These are phyloP conservation scores for Ephydatia muelleri DNA, from an alignment of 37 sponge, comb jelly and placozoan genomes.

Conservation along the genomic window DNA sequence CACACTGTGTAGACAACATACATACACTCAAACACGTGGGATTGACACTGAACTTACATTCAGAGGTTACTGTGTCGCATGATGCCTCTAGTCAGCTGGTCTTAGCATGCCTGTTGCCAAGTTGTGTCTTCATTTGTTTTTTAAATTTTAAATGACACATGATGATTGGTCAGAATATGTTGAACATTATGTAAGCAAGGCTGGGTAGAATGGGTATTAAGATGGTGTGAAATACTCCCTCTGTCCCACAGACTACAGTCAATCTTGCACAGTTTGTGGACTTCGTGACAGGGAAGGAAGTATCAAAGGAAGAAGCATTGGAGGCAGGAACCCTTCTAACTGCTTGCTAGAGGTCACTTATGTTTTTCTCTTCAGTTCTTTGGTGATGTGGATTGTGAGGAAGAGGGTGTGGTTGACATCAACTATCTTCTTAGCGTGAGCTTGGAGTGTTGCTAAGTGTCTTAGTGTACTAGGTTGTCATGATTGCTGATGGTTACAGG, in stretches of 20 bases:
- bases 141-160: too few species aligned
- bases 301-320: slow-evolving; percentile 52
- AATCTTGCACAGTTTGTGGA: slow-evolving; percentile 53
- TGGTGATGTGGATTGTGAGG: slow-evolving; percentile 46
- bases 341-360: not conserved
- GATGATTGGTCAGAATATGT: too few species aligned
- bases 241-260: slow-evolving; percentile 26
- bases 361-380: slow-evolving; percentile 27
- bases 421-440: slow-evolving; percentile 46
- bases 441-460: not conserved
- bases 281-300: slow-evolving; percentile 41
- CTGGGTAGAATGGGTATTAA: not conserved
- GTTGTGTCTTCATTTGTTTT: too few species aligned
- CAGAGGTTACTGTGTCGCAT: too few species aligned
- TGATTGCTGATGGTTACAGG: slow-evolving; percentile 14
- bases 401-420: slow-evolving; percentile 40
- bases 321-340: not conserved
- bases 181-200: too few species aligned
- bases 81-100: too few species aligned
- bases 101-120: too few species aligned
- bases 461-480: not conserved
- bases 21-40: too few species aligned
- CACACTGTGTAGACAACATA: too few species aligned
- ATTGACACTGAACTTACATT: too few species aligned
- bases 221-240: not conserved